Percentiles rank a stretch among this genome's conserved stretches.
phyloP scores from a whole-genome alignment of 2,888 invertebrate genomes.

The Dasysyrphus albostriatus region DNA sequence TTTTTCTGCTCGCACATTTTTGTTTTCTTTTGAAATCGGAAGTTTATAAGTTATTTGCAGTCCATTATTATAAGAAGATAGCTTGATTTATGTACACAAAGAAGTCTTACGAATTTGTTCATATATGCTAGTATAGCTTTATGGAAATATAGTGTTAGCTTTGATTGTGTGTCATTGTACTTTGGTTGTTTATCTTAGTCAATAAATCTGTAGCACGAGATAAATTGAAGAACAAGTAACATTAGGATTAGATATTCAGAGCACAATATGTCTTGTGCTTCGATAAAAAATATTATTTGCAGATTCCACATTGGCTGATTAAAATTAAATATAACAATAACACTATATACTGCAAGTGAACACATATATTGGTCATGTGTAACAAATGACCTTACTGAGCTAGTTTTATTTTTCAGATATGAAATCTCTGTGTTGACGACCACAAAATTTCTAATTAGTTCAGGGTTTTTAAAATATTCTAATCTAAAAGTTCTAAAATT shows the following conservation, averaged over 20 bases:
- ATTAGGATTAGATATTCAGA: conserved; percentile 10
- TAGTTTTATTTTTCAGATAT: no score
- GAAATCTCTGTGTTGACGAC: no score
- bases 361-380: no score
- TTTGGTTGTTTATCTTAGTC: conserved; percentile 35
- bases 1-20: conserved; percentile 2
- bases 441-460: no score
- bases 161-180: conserved; percentile 51
- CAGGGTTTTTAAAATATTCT: no score
- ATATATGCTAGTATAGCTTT: conserved; percentile 8
- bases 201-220: conserved; percentile 48
- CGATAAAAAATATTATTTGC: conserved; percentile 1
- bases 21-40: conserved; percentile 37
- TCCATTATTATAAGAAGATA: conserved; percentile 55
- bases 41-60: conserved; percentile 56
- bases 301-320: not conserved
- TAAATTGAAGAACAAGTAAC: not conserved
- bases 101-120: conserved; percentile 9
- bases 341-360: not conserved
- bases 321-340: not conserved
- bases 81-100: not conserved
- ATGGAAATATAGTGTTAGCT: conserved; percentile 52
- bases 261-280: conserved; percentile 39
- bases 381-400: no score
- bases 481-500: no score